Conservation (phyloP, 2,888 invertebrate species). For the Achlya flavicornis region DNA sequence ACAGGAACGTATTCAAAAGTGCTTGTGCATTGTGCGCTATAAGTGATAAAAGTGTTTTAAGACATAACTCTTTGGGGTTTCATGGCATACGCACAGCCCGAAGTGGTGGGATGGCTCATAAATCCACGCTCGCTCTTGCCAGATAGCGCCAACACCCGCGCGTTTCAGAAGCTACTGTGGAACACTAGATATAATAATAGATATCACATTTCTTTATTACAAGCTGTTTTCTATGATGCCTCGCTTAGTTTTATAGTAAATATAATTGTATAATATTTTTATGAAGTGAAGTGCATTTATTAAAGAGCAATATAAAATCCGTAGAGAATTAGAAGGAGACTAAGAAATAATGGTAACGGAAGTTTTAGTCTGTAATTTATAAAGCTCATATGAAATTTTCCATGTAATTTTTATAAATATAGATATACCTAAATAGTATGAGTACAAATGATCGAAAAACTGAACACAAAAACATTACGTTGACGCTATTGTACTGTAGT, state of each 20-base stretch:
- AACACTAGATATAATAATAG: constrained; percentile 61
- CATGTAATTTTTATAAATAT: not conserved
- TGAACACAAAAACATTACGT: not conserved
- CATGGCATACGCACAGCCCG: constrained; percentile 30
- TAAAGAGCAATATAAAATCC: not conserved
- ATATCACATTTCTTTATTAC: constrained; percentile 62
- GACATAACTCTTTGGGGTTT: not conserved
- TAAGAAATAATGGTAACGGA: too few relatives aligned
- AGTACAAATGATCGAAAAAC: not conserved
- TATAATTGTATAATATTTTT: not conserved
- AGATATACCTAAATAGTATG: not conserved
- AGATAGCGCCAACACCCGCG: constrained; percentile 71
- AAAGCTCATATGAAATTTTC: not conserved
- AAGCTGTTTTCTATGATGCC: constrained; percentile 15
- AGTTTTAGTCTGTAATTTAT: too few relatives aligned
- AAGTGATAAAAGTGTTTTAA: not conserved
- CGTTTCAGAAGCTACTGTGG: constrained; percentile 74
- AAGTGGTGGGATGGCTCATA: constrained; percentile 55
- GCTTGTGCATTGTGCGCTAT: not conserved
- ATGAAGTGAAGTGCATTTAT: too few relatives aligned
- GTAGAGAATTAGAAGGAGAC: not conserved
- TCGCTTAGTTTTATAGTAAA: not conserved
- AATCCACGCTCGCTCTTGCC: constrained; percentile 41
- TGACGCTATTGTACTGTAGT: constrained; percentile 13
- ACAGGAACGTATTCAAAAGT: not conserved